phyloP scores from a whole-genome alignment of 2,888 invertebrate genomes.

The Caenorhabditis zanzibari region DNA sequence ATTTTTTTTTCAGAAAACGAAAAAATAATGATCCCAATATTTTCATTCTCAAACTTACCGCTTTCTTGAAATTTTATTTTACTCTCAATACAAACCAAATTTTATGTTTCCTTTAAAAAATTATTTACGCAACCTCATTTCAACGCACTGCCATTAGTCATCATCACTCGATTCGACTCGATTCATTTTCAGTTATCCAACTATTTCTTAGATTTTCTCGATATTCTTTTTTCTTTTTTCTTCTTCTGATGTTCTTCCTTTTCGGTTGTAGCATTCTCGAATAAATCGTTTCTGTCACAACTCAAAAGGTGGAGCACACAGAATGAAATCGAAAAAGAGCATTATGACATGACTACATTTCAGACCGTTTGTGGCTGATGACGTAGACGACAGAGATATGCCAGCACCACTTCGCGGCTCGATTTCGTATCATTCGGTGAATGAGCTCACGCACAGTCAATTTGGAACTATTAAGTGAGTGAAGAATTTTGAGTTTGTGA shows the following conservation, averaged over 20 bases:
- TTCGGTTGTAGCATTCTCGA: slow-evolving; percentile 51
- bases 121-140: neutral
- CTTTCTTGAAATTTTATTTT: no score
- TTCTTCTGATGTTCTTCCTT: slow-evolving; percentile 46
- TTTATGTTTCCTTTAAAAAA: neutral
- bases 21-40: no score
- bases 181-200: slow-evolving; percentile 13
- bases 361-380: slow-evolving; percentile 83
- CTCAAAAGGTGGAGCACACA: slow-evolving; percentile 31
- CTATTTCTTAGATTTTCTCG: slow-evolving; percentile 5
- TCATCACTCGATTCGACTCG: slow-evolving; percentile 24
- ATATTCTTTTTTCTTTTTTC: neutral
- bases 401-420: slow-evolving; percentile 74
- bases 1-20: no score
- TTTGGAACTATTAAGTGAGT: slow-evolving; percentile 69
- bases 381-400: slow-evolving; percentile 78
- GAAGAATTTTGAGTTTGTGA: neutral
- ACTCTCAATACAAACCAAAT: slow-evolving; percentile 1
- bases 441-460: slow-evolving; percentile 76
- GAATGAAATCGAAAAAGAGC: neutral
- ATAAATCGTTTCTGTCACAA: slow-evolving; percentile 59
- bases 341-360: slow-evolving; percentile 4
- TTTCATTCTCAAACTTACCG: no score
- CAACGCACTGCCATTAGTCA: slow-evolving; percentile 39
- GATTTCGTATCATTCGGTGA: slow-evolving; percentile 73